A percentile compares a stretch with the other conserved stretches of the same genome.
Conservation (phyloP, 2,113 vertebrate species). For the Narcine bancroftii region DNA sequence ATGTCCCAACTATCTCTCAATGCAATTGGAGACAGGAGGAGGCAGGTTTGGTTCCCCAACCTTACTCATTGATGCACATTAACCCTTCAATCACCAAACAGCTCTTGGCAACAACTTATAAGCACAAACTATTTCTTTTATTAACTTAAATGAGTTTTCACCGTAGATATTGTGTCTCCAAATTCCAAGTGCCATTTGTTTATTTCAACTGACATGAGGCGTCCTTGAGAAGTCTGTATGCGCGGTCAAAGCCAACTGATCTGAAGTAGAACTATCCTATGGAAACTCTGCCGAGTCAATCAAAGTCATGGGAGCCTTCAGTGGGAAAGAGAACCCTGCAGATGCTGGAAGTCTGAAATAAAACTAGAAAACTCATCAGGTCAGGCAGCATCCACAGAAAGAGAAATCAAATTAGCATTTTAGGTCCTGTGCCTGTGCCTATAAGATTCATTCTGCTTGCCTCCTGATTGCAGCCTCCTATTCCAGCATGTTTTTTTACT, state of each 20-base stretch:
- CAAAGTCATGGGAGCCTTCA: no score
- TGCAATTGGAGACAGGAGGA: not conserved
- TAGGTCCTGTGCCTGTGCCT: no score
- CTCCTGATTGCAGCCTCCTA: no score
- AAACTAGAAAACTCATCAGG: no score
- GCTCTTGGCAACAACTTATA: not conserved
- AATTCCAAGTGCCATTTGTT: not conserved
- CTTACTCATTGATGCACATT: not conserved
- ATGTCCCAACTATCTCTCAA: conserved; percentile 29
- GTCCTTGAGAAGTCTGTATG: not conserved
- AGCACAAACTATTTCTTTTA: not conserved
- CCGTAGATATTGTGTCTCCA: not conserved
- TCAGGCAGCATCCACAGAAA: no score
- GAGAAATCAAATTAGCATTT: no score
- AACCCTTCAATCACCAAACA: not conserved
- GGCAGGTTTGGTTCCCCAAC: not conserved
- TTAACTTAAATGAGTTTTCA: not conserved
- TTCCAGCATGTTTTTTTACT: no score
- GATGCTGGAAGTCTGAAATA: no score
- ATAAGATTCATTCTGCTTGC: no score
- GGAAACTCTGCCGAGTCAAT: no score
- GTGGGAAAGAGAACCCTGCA: no score
- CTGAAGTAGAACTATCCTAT: no score
- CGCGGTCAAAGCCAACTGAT: not conserved
- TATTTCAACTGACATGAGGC: not conserved